Conservation (phyloP, 1,140 invertebrate genomes). For the Ctenoplectra terminalis region DNA sequence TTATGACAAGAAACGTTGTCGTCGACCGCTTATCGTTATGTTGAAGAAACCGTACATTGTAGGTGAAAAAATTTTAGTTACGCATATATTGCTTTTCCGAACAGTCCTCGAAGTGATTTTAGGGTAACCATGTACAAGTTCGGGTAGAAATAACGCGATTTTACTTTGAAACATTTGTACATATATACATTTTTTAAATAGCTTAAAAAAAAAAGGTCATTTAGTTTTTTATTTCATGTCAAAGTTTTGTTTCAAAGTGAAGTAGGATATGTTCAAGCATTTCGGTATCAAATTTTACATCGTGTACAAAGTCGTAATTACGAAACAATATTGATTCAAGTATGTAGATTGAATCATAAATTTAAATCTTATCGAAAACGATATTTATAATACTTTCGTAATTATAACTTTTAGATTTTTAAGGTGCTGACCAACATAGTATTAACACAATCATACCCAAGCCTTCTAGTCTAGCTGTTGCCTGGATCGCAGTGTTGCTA, state of each 20-base stretch:
- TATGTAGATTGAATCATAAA: background rate
- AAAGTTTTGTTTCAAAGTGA: constrained; percentile 20
- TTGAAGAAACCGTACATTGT: constrained; percentile 2
- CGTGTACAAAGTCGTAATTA: constrained; percentile 56
- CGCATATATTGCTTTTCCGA: constrained; percentile 56
- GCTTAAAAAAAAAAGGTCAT: background rate
- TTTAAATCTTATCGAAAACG: background rate
- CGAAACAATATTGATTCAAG: constrained; percentile 29
- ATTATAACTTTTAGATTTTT: constrained; percentile 65
- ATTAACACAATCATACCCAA: constrained; percentile 75
- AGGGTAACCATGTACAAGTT: background rate
- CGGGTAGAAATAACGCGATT: background rate
- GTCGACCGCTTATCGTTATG: constrained; percentile 3
- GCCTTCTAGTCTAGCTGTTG: constrained; percentile 82
- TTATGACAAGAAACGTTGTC: background rate
- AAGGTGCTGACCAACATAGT: constrained; percentile 67
- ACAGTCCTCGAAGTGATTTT: background rate
- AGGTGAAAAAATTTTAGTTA: constrained; percentile 15
- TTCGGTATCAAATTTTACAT: constrained; percentile 15
- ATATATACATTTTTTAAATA: background rate
- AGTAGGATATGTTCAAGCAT: background rate
- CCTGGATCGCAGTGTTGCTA: constrained; percentile 83
- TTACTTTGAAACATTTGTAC: constrained; percentile 13
- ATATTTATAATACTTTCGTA: constrained; percentile 46
- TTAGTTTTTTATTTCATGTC: background rate